Percentiles rank a stretch among this genome's conserved stretches.
phyloP scores from a whole-genome alignment of 2,113 vertebrate genomes.

The Gallinago paraguaiae region DNA sequence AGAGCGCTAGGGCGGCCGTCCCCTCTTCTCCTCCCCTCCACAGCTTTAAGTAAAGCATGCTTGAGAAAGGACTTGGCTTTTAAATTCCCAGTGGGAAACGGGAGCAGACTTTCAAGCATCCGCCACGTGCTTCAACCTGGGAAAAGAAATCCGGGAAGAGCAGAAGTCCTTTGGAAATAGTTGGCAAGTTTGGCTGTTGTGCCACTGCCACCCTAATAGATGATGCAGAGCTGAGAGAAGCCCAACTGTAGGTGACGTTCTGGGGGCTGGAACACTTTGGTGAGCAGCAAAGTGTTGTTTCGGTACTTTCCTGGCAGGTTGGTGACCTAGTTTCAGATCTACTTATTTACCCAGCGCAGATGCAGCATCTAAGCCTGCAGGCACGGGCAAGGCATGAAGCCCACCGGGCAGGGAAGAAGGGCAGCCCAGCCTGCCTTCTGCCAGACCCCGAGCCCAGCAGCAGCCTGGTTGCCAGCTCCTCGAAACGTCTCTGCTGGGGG shows the following conservation, averaged over 20 bases:
- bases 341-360: neutral
- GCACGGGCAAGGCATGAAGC: accelerated
- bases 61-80: conserved; percentile 4
- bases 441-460: neutral
- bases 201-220: neutral
- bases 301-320: neutral
- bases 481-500: accelerated
- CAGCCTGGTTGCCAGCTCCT: neutral
- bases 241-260: neutral
- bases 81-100: neutral
- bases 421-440: neutral
- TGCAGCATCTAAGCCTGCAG: neutral
- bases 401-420: accelerated
- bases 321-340: conserved; percentile 45
- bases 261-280: neutral
- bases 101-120: neutral
- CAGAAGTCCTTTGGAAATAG: neutral
- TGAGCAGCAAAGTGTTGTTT: neutral
- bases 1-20: accelerated
- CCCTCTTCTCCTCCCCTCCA: neutral
- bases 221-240: neutral
- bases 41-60: neutral
- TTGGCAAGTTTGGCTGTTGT: neutral
- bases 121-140: neutral
- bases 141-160: neutral